A percentile compares a stretch with the other conserved stretches of the same genome.
These are phyloP conservation scores for Agelas oroides DNA, from an alignment of 37 sponge, comb jelly and placozoan species.

Conservation along the genomic window DNA sequence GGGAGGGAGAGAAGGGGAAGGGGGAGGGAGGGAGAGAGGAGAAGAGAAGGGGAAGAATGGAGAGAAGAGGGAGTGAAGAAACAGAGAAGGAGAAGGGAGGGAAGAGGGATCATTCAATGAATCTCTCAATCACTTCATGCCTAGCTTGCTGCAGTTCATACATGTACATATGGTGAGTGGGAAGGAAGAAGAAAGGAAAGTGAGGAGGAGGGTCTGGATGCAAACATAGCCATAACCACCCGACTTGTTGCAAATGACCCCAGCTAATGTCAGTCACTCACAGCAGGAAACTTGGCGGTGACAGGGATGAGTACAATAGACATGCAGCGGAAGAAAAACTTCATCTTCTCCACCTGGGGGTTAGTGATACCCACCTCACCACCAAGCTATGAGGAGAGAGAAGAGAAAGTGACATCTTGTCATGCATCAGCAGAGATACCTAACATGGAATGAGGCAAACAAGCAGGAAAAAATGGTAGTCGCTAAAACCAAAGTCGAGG, in stretches of 20 bases:
- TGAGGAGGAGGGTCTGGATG: too few species aligned
- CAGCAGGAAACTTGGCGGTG: conserved; percentile 80
- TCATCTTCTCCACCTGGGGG: conserved; percentile 76
- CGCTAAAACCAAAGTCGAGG: too few species aligned
- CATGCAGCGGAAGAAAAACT: conserved; percentile 56
- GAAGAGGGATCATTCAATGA: too few species aligned
- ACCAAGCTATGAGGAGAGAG: conserved; percentile 67
- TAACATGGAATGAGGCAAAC: background rate
- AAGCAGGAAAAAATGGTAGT: too few species aligned
- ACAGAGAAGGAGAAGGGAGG: background rate
- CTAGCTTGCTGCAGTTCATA: too few species aligned
- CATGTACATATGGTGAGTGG: too few species aligned
- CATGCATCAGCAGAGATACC: too few species aligned
- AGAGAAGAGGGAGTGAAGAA: background rate
- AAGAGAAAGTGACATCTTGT: background rate
- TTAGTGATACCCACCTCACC: conserved; percentile 83
- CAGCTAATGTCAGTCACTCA: conserved; percentile 58
- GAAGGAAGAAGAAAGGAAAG: too few species aligned
- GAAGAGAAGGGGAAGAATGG: background rate
- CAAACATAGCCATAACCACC: too few species aligned
- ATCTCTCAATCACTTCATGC: too few species aligned
- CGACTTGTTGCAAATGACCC: too few species aligned
- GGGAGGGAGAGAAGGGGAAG: too few species aligned
- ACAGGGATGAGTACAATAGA: conserved; percentile 69
- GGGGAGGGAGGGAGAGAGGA: background rate